Percentiles rank a stretch among this genome's conserved stretches.
phyloP scores from a whole-genome alignment of 2,113 vertebrate species.

The Coptodon bakossiorum region DNA sequence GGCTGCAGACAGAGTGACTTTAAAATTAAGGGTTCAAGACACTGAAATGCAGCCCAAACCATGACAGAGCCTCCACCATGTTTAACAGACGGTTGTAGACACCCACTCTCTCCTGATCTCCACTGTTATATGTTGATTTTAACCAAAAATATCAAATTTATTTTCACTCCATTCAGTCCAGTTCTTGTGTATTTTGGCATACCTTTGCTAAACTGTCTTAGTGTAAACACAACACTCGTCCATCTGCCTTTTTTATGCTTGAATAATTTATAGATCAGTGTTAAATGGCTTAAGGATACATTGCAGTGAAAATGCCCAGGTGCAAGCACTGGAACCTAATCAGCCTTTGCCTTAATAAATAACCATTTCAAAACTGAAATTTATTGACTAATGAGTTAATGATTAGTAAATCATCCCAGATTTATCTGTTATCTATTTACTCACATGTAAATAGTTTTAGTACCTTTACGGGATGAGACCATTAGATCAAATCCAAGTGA shows the following conservation, averaged over 20 bases:
- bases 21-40: neutral
- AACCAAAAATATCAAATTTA: no score
- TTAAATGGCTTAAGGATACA: neutral
- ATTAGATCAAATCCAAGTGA: neutral
- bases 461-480: neutral
- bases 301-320: neutral
- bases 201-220: neutral
- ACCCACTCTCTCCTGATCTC: no score
- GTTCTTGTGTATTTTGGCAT: no score
- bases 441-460: neutral
- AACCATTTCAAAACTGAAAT: neutral
- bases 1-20: neutral
- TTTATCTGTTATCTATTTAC: neutral
- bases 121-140: no score
- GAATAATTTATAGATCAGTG: neutral
- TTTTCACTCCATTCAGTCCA: no score
- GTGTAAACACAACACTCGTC: neutral
- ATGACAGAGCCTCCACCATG: no score
- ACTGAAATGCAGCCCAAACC: neutral
- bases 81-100: no score
- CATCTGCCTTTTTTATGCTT: neutral
- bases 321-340: neutral
- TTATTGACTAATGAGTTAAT: neutral
- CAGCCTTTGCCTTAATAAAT: neutral
- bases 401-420: neutral